These are phyloP conservation scores for Nymphalis urticae DNA, from an alignment of 2,888 invertebrate species.

Conservation along the genomic window DNA sequence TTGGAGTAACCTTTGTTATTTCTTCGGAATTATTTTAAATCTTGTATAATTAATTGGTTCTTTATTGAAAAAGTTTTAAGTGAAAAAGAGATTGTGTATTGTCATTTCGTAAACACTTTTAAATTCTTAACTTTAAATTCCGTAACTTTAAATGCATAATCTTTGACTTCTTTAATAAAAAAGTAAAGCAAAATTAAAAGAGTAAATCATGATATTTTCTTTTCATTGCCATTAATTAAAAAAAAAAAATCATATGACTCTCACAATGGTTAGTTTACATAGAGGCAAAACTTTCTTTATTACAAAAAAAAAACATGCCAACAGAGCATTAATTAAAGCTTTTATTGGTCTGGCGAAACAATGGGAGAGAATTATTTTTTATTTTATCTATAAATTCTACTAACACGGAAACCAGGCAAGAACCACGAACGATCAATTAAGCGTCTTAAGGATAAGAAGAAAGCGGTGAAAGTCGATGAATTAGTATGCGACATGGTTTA, in stretches of 20 bases:
- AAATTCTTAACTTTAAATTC: neutral
- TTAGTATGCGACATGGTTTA: slow-evolving; percentile 39
- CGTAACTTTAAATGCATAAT: too few species aligned
- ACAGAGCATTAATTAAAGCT: slow-evolving; percentile 16
- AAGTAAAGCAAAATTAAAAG: too few species aligned
- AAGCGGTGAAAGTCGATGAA: slow-evolving; percentile 41
- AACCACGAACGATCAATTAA: slow-evolving; percentile 30
- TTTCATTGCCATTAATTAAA: neutral
- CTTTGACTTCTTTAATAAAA: too few species aligned
- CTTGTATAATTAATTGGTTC: neutral
- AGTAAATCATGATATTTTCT: neutral
- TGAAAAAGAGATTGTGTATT: neutral
- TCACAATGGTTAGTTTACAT: neutral
- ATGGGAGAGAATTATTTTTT: slow-evolving; percentile 23
- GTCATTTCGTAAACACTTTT: neutral
- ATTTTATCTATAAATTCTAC: slow-evolving; percentile 19
- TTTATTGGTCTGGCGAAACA: slow-evolving; percentile 18
- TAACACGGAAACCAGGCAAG: slow-evolving; percentile 21
- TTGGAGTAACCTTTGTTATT: neutral
- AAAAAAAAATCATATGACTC: neutral
- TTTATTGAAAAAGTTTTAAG: neutral
- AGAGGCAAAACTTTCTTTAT: slow-evolving; percentile 13
- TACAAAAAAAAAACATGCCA: slow-evolving; percentile 3
- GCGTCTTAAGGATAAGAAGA: slow-evolving; percentile 38
- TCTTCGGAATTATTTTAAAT: neutral